Evolutionary conservation across 2,797 vertebrate species (phyloP).

Genomic region (Cyclopterus lumpus): DNA sequence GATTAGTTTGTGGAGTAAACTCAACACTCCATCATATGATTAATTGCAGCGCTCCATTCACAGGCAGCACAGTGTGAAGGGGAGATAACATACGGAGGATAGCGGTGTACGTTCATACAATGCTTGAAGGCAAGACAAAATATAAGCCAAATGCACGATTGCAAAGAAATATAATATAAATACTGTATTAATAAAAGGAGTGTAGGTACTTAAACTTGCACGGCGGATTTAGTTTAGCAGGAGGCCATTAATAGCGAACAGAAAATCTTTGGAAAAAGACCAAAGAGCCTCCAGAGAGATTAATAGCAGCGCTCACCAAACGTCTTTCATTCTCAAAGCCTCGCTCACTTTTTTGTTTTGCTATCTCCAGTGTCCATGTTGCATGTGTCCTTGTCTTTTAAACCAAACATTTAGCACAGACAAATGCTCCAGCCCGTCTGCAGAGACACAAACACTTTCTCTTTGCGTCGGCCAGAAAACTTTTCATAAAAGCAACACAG

Average conservation of each 20-base stretch:
- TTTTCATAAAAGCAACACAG: slow-evolving; percentile 59
- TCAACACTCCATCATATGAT: neutral
- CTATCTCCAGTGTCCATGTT: slow-evolving; percentile 30
- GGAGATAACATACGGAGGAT: neutral
- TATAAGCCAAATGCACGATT: neutral
- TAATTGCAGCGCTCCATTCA: neutral
- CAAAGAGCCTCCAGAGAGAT: slow-evolving; percentile 52
- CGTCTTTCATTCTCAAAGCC: slow-evolving; percentile 31
- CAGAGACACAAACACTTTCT: slow-evolving; percentile 63
- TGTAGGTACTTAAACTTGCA: neutral
- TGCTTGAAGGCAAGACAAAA: neutral
- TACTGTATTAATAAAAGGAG: neutral
- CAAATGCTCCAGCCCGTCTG: slow-evolving; percentile 58
- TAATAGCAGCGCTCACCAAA: slow-evolving; percentile 30
- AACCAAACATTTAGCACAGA: slow-evolving; percentile 54
- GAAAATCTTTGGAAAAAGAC: slow-evolving; percentile 25
- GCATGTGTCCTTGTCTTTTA: slow-evolving; percentile 33
- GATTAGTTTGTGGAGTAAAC: slow-evolving; percentile 4
- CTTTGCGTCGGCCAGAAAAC: slow-evolving; percentile 62
- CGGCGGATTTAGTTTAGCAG: slow-evolving; percentile 1
- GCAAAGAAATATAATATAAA: neutral
- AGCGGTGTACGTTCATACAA: neutral
- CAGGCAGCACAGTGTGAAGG: neutral
- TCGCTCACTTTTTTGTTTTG: slow-evolving; percentile 30
- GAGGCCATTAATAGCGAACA: slow-evolving; percentile 15